A percentile compares a stretch with the other conserved stretches of the same genome.
phyloP scores from a whole-genome alignment of 1,140 invertebrate genomes.

The Drosophila orosa region DNA sequence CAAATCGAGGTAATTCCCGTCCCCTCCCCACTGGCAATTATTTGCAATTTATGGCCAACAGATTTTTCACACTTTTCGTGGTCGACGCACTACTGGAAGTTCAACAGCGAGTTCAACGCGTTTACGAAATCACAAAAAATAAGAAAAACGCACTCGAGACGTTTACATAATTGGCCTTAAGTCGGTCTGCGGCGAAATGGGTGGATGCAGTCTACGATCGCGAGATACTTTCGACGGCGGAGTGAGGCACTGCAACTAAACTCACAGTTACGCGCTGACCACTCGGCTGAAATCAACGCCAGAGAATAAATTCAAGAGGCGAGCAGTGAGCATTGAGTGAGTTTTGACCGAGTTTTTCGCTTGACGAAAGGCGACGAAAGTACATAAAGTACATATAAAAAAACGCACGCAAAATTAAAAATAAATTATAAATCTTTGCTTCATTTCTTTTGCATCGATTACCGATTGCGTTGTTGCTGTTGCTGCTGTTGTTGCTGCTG shows the following conservation, averaged over 20 bases:
- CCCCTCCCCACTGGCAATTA: slow-evolving; percentile 3
- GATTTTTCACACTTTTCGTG: slow-evolving; percentile 64
- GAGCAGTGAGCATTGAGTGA: slow-evolving; percentile 44
- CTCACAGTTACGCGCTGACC: slow-evolving; percentile 50
- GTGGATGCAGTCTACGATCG: slow-evolving; percentile 38
- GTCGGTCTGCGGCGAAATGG: slow-evolving; percentile 3
- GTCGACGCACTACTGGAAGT: slow-evolving; percentile 22
- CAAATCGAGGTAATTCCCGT: not conserved
- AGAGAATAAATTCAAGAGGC: slow-evolving; percentile 36
- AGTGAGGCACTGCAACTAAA: slow-evolving; percentile 59
- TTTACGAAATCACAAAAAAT: slow-evolving; percentile 10
- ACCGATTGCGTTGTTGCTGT: slow-evolving; percentile 70
- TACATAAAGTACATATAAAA: slow-evolving; percentile 35
- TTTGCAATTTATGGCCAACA: slow-evolving; percentile 26
- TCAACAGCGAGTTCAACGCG: slow-evolving; percentile 23
- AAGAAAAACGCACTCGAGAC: slow-evolving; percentile 52
- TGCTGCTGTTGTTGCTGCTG: slow-evolving; percentile 60
- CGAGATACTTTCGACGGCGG: slow-evolving; percentile 54
- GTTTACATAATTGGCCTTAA: slow-evolving; percentile 72
- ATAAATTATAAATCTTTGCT: slow-evolving; percentile 75
- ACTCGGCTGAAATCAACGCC: slow-evolving; percentile 57
- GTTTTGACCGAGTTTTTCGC: slow-evolving; percentile 78
- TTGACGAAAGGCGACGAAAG: slow-evolving; percentile 40
- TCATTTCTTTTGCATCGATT: slow-evolving; percentile 78
- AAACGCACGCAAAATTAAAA: slow-evolving; percentile 67